Evolutionary conservation across 2,113 vertebrate genomes (phyloP).

Genomic region (Ascaphus truei): DNA sequence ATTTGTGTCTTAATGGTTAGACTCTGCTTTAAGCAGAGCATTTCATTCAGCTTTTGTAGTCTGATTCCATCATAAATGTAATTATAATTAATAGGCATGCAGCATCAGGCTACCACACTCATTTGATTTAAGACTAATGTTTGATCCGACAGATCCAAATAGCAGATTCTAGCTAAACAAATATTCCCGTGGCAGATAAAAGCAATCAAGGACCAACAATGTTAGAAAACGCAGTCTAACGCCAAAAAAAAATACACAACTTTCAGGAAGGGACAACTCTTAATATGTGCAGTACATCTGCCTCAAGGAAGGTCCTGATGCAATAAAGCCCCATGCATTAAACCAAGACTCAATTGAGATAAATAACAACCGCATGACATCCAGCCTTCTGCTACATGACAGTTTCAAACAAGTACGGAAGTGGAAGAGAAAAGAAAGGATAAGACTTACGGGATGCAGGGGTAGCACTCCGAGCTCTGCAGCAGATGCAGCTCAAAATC

Average conservation of each 20-base stretch:
- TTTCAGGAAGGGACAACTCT: conserved; percentile 18
- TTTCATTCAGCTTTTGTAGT: neutral
- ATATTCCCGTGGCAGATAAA: neutral
- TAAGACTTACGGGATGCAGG: conserved; percentile 28
- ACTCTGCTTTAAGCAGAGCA: too few species aligned
- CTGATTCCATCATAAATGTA: neutral
- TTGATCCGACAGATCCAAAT: neutral
- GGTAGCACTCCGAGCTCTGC: conserved; percentile 19
- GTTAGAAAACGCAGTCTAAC: neutral
- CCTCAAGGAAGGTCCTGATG: neutral
- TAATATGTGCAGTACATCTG: neutral
- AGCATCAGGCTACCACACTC: neutral
- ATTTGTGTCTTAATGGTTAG: neutral
- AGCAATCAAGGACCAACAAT: neutral
- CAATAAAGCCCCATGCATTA: neutral
- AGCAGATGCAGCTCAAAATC: conserved; percentile 30
- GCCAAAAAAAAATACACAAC: neutral
- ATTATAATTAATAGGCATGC: neutral
- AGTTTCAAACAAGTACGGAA: conserved; percentile 10
- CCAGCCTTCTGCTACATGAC: neutral
- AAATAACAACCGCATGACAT: too few species aligned
- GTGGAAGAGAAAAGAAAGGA: neutral
- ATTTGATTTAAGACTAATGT: neutral
- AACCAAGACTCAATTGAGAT: neutral
- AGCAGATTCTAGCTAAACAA: neutral